Percentiles rank a stretch among this genome's conserved stretches.
phyloP scores from a whole-genome alignment of 2,113 vertebrate genomes.

The Cryptomyrus ogoouensis region DNA sequence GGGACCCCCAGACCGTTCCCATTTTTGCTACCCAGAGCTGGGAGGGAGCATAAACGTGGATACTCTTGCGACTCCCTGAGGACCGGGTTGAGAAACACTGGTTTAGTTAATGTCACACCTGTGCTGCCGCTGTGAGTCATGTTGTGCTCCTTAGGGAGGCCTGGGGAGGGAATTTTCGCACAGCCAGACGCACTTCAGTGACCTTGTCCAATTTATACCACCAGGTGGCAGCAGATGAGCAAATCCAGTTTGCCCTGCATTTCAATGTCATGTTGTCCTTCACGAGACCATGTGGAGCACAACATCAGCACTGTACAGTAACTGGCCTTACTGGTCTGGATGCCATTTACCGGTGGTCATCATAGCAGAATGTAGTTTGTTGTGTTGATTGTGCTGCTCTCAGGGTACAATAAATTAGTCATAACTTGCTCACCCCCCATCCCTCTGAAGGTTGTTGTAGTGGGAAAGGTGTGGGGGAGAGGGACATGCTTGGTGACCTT shows the following conservation, averaged over 20 bases:
- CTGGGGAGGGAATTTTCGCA: background rate
- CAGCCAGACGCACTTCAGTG: background rate
- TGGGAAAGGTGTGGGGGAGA: too few relatives aligned
- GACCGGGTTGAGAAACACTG: background rate
- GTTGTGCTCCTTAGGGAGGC: background rate
- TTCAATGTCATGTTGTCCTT: background rate
- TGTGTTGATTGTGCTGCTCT: background rate
- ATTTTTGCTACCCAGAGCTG: background rate
- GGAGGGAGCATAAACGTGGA: background rate
- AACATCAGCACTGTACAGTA: background rate
- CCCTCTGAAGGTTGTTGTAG: background rate
- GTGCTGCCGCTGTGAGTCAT: background rate
- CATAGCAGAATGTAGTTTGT: background rate
- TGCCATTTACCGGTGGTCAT: background rate
- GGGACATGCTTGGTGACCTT: too few relatives aligned
- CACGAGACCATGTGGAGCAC: background rate
- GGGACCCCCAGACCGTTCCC: background rate
- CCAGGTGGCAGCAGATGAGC: constrained; percentile 24
- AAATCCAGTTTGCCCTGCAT: background rate
- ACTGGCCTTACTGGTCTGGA: background rate
- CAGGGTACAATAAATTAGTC: background rate
- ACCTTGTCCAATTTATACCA: background rate
- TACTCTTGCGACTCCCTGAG: background rate
- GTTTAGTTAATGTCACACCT: background rate
- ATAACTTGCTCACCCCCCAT: background rate